Conservation (phyloP, 2,888 invertebrate genomes). For the Sepioteuthis lessoniana region DNA sequence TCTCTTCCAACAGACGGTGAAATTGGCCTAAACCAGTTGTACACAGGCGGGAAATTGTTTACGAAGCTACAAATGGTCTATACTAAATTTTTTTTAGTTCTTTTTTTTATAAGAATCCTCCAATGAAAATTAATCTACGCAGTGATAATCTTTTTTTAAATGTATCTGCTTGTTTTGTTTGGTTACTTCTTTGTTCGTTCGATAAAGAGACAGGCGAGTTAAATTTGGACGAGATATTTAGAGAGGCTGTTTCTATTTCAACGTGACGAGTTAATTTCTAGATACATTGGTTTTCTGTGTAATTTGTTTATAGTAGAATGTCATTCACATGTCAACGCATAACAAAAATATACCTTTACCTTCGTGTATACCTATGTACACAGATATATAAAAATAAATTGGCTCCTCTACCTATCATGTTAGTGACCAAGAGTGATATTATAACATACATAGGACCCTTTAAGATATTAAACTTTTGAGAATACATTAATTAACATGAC, state of each 20-base stretch:
- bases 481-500: no score
- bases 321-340: no score
- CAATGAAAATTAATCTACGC: background rate
- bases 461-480: no score
- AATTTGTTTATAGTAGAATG: no score
- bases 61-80: background rate
- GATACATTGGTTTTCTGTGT: background rate
- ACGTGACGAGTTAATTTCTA: background rate
- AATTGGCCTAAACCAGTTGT: background rate
- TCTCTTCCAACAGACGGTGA: constrained; percentile 17
- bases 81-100: background rate
- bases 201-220: background rate
- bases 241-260: background rate
- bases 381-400: no score
- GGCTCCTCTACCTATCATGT: no score
- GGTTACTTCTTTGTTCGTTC: background rate
- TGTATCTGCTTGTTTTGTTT: background rate
- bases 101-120: background rate
- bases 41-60: background rate
- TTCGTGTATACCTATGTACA: no score
- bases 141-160: background rate
- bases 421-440: no score
- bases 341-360: no score
- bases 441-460: no score
- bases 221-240: no score